Evolutionary conservation across 1,140 invertebrate species (phyloP).

Genomic region (Lysiphlebus fabarum): DNA sequence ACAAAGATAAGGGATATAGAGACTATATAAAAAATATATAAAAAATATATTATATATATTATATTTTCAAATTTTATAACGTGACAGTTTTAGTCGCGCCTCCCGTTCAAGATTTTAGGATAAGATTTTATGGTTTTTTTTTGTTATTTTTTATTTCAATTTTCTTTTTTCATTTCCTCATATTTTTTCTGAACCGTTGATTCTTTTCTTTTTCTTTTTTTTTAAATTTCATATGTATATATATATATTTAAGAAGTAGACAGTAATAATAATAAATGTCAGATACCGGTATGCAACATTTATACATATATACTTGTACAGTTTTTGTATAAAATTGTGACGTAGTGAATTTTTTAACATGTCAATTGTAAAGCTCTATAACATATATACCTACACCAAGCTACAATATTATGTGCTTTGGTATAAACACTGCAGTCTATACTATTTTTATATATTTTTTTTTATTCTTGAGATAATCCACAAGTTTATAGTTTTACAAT

Average conservation of each 20-base stretch:
- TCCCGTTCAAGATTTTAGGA: slow-evolving; percentile 23
- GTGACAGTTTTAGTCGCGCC: too few relatives aligned
- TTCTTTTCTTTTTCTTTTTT: too few relatives aligned
- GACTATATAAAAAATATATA: slow-evolving; percentile 2
- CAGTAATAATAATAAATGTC: slow-evolving; percentile 22
- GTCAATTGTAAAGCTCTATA: slow-evolving; percentile 7
- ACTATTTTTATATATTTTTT: too few relatives aligned
- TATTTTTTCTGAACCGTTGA: background rate
- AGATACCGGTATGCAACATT: background rate
- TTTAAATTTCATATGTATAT: too few relatives aligned
- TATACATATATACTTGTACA: too few relatives aligned
- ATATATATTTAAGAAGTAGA: slow-evolving; percentile 11
- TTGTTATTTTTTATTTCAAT: background rate
- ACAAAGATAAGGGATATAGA: slow-evolving; percentile 17
- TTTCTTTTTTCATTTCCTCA: background rate
- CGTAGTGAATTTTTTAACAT: slow-evolving; percentile 13
- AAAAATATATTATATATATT: slow-evolving; percentile 17
- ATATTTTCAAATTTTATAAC: background rate
- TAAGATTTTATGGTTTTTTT: slow-evolving; percentile 19
- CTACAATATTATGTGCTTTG: too few relatives aligned
- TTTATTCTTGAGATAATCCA: slow-evolving; percentile 20
- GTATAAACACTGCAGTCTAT: slow-evolving; percentile 6
- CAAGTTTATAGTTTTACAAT: slow-evolving; percentile 19
- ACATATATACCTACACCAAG: background rate
- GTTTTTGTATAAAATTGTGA: background rate